Base-by-base conservation (phyloP, 2,888 invertebrate genomes). In the Orchesellides sinensis region DNA sequence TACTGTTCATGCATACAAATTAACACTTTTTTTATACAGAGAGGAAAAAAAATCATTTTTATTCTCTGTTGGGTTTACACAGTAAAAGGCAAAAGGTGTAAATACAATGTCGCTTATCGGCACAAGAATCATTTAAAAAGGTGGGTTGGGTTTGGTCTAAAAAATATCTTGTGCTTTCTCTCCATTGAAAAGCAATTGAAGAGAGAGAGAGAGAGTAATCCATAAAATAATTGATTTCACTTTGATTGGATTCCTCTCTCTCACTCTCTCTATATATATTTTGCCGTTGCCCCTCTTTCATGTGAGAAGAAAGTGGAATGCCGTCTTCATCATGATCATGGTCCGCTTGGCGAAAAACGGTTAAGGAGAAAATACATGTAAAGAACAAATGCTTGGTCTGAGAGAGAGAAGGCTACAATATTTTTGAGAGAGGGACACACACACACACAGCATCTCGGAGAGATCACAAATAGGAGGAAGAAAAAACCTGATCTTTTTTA, bases 221-320 rank as follows among this genome's bases (percentile, higher is more conserved):
- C 59, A 83, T 80, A 83, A 80, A 83, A 83, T 80, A 80, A 75
- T 83, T 80, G 83, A 83, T 83, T 83, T 83, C 72, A 80, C 69
- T 83, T 80, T 83, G 83, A 83, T 83, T 83, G 80, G 72, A 80
- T 80, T 80, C 59, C 74, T 80, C 27, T 54, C 75, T 54, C 32
- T 63, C 54, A 49, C 52, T 61, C n/a, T n/a, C n/a, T n/a, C n/a
- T n/a, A n/a, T n/a, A n/a, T n/a, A n/a, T 65, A 5, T 19, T n/a
- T 23, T 56, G 56, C 56, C 19, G 10, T 40, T 40, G 40, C 40
- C 40, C 40, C n/a, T 10, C n/a, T 8, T 14, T 25, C 56, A 25
- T 56, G 10, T 59, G 4, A 32, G 29, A 25, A 17, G 52, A 56
- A 27, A 45, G 21, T 47, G 56, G 65, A 52, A 69, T 69, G 69